Evolutionary conservation across 2,113 vertebrate genomes (phyloP).

Genomic region (Suricata suricatta): DNA sequence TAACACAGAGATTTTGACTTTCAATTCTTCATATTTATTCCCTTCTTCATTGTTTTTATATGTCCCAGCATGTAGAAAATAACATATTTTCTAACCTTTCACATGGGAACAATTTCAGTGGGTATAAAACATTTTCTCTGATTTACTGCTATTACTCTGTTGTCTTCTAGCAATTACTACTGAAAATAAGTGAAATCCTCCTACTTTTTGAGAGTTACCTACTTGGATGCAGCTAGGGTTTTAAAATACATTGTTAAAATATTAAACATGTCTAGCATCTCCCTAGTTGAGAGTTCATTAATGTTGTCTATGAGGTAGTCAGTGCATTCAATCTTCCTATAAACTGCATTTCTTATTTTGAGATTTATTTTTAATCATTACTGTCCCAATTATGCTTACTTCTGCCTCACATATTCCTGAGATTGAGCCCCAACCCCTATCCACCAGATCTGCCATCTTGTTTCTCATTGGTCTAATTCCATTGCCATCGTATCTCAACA

Average conservation of each 20-base stretch:
- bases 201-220: not conserved
- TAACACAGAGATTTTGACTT: not conserved
- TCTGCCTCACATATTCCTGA: not conserved
- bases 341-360: not conserved
- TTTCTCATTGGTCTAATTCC: not conserved
- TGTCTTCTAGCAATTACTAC: not conserved
- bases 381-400: not conserved
- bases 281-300: not conserved
- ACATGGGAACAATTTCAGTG: not conserved
- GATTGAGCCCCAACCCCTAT: not conserved
- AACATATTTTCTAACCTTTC: not conserved
- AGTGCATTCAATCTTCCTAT: not conserved
- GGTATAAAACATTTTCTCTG: not conserved
- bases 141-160: not conserved
- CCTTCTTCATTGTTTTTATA: not conserved
- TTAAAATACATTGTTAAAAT: slow-evolving; percentile 47
- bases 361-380: slow-evolving; percentile 22
- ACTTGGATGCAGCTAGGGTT: not conserved
- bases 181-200: not conserved
- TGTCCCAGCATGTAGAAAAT: not conserved
- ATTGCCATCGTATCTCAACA: not conserved
- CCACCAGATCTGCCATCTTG: not conserved
- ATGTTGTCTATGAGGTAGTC: not conserved
- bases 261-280: not conserved
- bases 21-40: not conserved